phyloP scores from a whole-genome alignment of 92 coral and sea anemone species.

The Anthopleura xanthogrammica region DNA sequence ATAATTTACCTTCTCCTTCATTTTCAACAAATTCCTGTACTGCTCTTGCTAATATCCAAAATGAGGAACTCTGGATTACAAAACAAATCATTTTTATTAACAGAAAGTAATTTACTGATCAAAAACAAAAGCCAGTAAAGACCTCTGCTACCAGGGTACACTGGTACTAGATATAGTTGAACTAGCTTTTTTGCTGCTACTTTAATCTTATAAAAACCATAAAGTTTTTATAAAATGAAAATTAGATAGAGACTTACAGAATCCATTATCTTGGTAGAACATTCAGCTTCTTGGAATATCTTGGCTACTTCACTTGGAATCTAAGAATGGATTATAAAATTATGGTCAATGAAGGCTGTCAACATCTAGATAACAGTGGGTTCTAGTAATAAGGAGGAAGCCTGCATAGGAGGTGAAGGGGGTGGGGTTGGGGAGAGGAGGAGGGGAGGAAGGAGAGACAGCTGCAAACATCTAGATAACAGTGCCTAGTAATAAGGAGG shows the following conservation, averaged over 20 bases:
- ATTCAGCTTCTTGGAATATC: constrained; percentile 71
- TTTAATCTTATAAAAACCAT: too few species aligned
- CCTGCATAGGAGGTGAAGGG: background rate
- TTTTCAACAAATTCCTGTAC: constrained; percentile 89
- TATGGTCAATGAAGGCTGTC: background rate
- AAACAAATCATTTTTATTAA: background rate
- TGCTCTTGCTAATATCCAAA: constrained; percentile 91
- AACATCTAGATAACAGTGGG: background rate
- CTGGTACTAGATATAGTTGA: too few species aligned
- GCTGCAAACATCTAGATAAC: too few species aligned
- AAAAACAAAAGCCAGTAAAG: too few species aligned
- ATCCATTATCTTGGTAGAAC: constrained; percentile 40
- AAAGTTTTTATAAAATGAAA: too few species aligned
- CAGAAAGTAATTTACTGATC: too few species aligned
- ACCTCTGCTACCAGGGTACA: too few species aligned
- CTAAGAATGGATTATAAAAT: constrained; percentile 33
- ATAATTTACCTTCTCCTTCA: constrained; percentile 74
- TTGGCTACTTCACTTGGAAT: constrained; percentile 71
- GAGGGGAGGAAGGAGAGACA: too few species aligned
- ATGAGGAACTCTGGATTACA: constrained; percentile 72
- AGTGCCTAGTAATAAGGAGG: too few species aligned
- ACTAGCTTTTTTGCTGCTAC: too few species aligned
- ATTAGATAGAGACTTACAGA: background rate
- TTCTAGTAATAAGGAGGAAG: background rate
- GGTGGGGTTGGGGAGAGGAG: too few species aligned